phyloP scores from a whole-genome alignment of 2,888 invertebrate species.

The Chesias legatella region DNA sequence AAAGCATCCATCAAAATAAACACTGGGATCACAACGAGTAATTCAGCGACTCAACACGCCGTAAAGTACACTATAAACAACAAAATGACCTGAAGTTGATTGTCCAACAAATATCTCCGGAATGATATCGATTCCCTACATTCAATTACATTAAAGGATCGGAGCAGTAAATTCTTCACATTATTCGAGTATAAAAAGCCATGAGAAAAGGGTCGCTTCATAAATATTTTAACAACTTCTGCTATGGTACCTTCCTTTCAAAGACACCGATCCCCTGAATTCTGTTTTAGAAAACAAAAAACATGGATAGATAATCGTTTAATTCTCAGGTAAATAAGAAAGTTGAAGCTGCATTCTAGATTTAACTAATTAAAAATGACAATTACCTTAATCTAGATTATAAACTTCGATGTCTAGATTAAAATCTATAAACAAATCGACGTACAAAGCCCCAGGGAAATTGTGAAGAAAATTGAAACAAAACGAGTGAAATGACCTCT shows the following conservation, averaged over 20 bases:
- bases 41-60: constrained; percentile 19
- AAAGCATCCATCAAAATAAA: constrained; percentile 1
- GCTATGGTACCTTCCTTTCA: background rate
- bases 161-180: constrained; percentile 58
- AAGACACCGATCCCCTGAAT: background rate
- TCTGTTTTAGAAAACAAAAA: background rate
- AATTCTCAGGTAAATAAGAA: background rate
- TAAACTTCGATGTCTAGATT: constrained; percentile 8
- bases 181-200: constrained; percentile 58
- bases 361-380: constrained; percentile 6
- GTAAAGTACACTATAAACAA: constrained; percentile 21
- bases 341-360: no score
- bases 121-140: constrained; percentile 44
- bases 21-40: constrained; percentile 1
- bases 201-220: constrained; percentile 56
- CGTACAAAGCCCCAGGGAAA: constrained; percentile 13
- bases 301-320: no score
- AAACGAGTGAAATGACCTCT: constrained; percentile 1
- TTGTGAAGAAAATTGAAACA: constrained; percentile 18
- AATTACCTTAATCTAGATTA: constrained; percentile 1
- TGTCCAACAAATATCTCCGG: constrained; percentile 35
- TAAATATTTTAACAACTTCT: constrained; percentile 61
- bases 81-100: constrained; percentile 21
- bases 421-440: constrained; percentile 4
- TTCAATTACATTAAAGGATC: constrained; percentile 63